Conservation (phyloP, 1,140 invertebrate genomes). For the Holotrichia oblita region DNA sequence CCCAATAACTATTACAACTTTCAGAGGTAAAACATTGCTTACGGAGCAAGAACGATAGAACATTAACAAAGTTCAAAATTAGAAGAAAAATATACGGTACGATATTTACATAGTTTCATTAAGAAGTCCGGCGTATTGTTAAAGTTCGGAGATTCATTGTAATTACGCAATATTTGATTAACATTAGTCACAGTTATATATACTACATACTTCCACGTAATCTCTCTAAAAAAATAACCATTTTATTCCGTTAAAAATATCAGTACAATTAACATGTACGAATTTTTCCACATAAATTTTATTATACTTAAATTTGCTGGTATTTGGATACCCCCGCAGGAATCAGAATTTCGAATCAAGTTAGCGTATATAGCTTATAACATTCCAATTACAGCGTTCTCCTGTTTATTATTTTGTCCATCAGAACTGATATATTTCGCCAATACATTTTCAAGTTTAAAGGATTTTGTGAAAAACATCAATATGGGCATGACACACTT, state of each 20-base stretch:
- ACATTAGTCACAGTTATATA: neutral
- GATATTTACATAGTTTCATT: neutral
- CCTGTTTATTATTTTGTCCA: slow-evolving; percentile 34
- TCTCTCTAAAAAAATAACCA: neutral
- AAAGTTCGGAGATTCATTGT: neutral
- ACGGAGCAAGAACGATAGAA: neutral
- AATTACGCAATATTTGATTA: neutral
- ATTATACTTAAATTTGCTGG: slow-evolving; percentile 36
- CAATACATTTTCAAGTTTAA: slow-evolving; percentile 38
- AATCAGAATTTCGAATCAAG: neutral
- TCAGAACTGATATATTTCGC: slow-evolving; percentile 42
- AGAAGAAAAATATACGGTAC: neutral
- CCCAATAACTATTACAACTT: neutral
- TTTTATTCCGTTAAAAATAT: neutral
- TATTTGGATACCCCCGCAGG: slow-evolving; percentile 31
- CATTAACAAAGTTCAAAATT: neutral
- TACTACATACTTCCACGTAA: neutral
- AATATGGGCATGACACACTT: slow-evolving; percentile 45
- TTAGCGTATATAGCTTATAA: slow-evolving; percentile 41
- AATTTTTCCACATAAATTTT: slow-evolving; percentile 37
- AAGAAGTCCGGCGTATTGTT: neutral
- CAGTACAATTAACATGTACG: neutral
- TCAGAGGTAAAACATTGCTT: neutral
- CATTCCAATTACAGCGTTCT: neutral
- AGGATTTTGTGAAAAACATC: slow-evolving; percentile 43